Conservation (phyloP, 2,888 invertebrate species). For the Orchesella flavescens region DNA sequence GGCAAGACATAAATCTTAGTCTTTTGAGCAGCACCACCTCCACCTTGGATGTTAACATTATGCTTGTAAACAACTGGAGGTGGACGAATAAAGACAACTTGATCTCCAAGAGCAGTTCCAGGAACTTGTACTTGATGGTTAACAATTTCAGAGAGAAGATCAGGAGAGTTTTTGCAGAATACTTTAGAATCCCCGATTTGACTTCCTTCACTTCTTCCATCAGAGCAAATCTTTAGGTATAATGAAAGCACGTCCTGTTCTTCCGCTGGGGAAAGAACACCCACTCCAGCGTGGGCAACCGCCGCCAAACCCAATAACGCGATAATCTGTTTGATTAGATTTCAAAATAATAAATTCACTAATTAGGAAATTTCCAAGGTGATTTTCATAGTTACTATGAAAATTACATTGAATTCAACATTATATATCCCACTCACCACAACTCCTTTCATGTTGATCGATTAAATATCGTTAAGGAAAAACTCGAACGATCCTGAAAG, state of each 20-base stretch:
- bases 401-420: no score
- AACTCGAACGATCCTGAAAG: no score
- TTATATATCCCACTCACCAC: no score
- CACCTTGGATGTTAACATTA: constrained; percentile 57
- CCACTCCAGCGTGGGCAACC: constrained; percentile 47
- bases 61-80: constrained; percentile 54
- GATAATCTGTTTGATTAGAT: background rate
- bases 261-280: constrained; percentile 42
- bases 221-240: constrained; percentile 37
- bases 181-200: constrained; percentile 49
- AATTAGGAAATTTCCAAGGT: no score
- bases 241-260: constrained; percentile 51
- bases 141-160: constrained; percentile 31
- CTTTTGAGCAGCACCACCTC: constrained; percentile 35
- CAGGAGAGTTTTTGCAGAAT: constrained; percentile 55
- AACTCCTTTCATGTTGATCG: no score
- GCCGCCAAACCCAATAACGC: constrained; percentile 17
- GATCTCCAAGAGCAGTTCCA: constrained; percentile 26
- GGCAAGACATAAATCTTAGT: constrained; percentile 64
- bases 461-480: no score
- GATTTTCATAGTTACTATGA: no score
- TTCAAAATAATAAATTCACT: no score
- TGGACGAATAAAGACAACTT: constrained; percentile 56
- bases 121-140: constrained; percentile 58
- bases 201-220: constrained; percentile 31